Evolutionary conservation across 2,797 vertebrate species (phyloP).

Genomic region (Vultur gryphus): DNA sequence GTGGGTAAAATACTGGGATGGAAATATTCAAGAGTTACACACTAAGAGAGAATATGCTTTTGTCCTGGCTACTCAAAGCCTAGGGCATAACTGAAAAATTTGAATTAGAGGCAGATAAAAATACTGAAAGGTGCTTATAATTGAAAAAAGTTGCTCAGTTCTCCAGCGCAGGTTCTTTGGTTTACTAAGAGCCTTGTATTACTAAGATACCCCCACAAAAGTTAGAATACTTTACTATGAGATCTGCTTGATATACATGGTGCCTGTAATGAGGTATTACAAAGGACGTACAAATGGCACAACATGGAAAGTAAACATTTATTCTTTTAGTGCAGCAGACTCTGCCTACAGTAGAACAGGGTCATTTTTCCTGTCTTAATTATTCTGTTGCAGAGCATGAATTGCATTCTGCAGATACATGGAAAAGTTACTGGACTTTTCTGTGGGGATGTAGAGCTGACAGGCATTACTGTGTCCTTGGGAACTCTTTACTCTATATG

Average conservation of each 20-base stretch:
- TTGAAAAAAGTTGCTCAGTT: background rate
- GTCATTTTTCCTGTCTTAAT: background rate
- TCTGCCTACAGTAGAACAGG: background rate
- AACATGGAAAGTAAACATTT: background rate
- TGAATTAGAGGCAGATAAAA: background rate
- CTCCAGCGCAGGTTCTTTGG: background rate
- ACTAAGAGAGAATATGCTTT: background rate
- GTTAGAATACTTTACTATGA: background rate
- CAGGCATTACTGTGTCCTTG: background rate
- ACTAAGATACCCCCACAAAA: background rate
- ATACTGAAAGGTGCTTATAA: background rate
- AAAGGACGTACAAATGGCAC: background rate
- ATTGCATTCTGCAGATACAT: background rate
- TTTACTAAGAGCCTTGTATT: background rate
- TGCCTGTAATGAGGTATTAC: background rate
- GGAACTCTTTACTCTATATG: background rate
- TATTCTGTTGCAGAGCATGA: background rate
- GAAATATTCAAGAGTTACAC: background rate
- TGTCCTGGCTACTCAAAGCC: background rate
- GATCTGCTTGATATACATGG: background rate
- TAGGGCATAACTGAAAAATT: background rate
- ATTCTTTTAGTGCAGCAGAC: background rate
- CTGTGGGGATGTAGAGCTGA: background rate
- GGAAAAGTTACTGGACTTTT: background rate
- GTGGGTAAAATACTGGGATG: background rate